phyloP scores from a whole-genome alignment of 1,140 invertebrate genomes.

The Halesus radiatus region DNA sequence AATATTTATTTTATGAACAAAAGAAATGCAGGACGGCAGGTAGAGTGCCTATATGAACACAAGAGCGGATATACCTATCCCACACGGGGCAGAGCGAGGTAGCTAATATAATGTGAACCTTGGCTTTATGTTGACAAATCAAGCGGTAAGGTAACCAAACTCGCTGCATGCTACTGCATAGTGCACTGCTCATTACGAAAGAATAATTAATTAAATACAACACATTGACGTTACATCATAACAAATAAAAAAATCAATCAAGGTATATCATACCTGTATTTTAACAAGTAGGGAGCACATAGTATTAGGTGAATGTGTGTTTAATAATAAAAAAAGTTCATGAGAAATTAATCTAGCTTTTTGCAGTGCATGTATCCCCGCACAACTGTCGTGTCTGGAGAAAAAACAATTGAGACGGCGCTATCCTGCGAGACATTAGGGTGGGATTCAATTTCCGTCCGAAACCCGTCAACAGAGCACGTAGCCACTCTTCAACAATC shows the following conservation, averaged over 20 bases:
- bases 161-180: too few species aligned
- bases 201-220: too few species aligned
- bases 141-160: neutral
- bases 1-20: slow-evolving; percentile 37
- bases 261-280: too few species aligned
- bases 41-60: slow-evolving; percentile 25
- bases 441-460: slow-evolving; percentile 34
- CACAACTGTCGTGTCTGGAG: too few species aligned
- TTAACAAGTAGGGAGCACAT: too few species aligned
- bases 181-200: too few species aligned
- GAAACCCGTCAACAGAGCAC: slow-evolving; percentile 14
- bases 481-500: neutral
- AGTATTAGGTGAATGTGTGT: too few species aligned
- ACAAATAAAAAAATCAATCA: too few species aligned
- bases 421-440: neutral
- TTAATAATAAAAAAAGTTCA: too few species aligned
- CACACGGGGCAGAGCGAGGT: neutral
- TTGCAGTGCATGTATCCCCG: too few species aligned
- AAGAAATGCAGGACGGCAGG: slow-evolving; percentile 28
- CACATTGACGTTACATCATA: too few species aligned
- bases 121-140: neutral
- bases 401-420: neutral
- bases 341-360: too few species aligned
- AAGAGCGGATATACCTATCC: slow-evolving; percentile 17
- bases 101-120: neutral